Evolutionary conservation across 2,888 invertebrate species (phyloP), one percentile per base, ranked within the genome.

Genomic region (Aelia acuminata): DNA sequence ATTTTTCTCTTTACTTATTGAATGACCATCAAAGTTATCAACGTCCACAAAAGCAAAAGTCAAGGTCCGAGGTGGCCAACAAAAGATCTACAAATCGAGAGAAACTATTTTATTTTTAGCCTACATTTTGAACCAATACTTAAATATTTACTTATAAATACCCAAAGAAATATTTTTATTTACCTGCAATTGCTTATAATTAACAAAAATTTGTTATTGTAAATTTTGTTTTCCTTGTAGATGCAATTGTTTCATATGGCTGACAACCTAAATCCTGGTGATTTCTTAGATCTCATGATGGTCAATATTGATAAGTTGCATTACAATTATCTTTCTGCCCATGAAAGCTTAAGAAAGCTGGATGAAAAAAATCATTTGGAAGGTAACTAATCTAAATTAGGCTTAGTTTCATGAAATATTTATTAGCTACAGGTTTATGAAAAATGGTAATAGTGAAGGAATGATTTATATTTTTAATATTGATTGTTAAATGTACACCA

Each of bases 261-360:
- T 80, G 80, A 80, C 80, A 80, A 43, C 43, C n/a, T 80, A 80
- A 80, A 80, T 43, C 80, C 80, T 43, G 80, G 39, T n/a, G 84
- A 84, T 48, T 50, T 49, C 43, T 84, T 84, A 50, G 49, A 49
- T 48, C 31, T 49, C 48, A 86, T 86, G 86, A 86, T 86, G 86
- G 57, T 53, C 39, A 43, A 95, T 92, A 96, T 97, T 91, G 94
- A 96, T 91, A 94, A 94, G 90, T 94, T 95, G 87, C 97, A 97
- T 93, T 95, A 96, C 93, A 95, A 94, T 90, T 97, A 96, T 93
- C 93, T 97, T 89, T 95, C 96, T 92, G 95, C 95, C 43, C 97
- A 97, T 91, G 96, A 97, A 91, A 96, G 95, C 91, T 95, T 95
- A 22, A 94, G 95, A 91, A 97, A 97, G 92, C 92, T 97, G 87